A percentile compares a stretch with the other conserved stretches of the same genome.
These are phyloP conservation scores for Geodia barretti DNA, from an alignment of 37 sponge, comb jelly and placozoan genomes.

Conservation along the genomic window DNA sequence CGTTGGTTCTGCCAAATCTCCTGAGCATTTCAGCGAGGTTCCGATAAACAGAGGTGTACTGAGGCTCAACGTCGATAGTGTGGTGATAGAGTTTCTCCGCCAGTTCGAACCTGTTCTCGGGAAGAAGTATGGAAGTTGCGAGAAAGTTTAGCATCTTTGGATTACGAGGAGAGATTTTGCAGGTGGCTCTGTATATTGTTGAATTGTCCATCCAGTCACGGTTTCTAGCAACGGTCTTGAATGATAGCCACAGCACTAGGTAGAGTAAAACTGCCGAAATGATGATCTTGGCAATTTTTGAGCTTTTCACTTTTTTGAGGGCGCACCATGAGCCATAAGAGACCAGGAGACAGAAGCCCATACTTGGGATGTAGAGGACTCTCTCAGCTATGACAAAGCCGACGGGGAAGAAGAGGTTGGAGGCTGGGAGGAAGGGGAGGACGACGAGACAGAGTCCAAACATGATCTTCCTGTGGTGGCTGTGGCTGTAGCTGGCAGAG, in stretches of 20 bases:
- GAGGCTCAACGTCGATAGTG: constrained; percentile 61
- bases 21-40: constrained; percentile 71
- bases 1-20: constrained; percentile 22
- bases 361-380: constrained; percentile 85
- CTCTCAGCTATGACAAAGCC: constrained; percentile 79
- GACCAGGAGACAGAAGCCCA: constrained; percentile 44
- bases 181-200: constrained; percentile 51
- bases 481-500: not conserved
- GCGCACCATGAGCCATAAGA: constrained; percentile 2
- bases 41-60: constrained; percentile 57
- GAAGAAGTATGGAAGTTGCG: constrained; percentile 61
- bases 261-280: not conserved
- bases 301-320: not conserved
- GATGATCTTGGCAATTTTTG: not conserved
- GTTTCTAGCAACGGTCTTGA: constrained; percentile 31
- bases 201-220: constrained; percentile 56
- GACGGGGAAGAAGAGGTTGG: constrained; percentile 89
- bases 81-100: constrained; percentile 55
- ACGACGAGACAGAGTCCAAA: not conserved
- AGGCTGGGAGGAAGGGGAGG: constrained; percentile 60
- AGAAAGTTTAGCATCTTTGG: constrained; percentile 78
- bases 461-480: not conserved
- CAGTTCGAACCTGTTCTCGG: constrained; percentile 6
- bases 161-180: constrained; percentile 66
- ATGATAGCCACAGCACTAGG: constrained; percentile 11